Evolutionary conservation across 2,888 invertebrate genomes (phyloP).

Genomic region (Incurvaria masculella): DNA sequence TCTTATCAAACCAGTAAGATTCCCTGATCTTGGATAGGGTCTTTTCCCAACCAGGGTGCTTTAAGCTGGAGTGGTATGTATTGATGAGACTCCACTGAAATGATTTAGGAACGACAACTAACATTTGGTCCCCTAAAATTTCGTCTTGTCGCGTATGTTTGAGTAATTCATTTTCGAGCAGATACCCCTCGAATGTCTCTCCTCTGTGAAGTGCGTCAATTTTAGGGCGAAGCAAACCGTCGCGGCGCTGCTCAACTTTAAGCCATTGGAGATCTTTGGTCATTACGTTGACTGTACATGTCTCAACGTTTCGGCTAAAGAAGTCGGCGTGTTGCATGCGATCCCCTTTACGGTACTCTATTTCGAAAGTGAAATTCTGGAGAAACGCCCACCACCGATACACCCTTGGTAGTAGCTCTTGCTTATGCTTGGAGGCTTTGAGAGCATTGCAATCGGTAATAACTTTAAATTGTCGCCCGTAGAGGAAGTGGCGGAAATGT

Average conservation of each 20-base stretch:
- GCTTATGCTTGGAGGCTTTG: constrained; percentile 21
- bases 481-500: constrained; percentile 21
- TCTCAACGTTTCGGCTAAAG: constrained; percentile 17
- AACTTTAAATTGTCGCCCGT: constrained; percentile 16
- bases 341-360: constrained; percentile 16
- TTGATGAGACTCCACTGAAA: constrained; percentile 5
- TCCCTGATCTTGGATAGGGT: constrained; percentile 17
- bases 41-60: constrained; percentile 20
- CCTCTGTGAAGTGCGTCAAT: constrained; percentile 6
- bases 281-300: constrained; percentile 13
- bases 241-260: constrained; percentile 16
- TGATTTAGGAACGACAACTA: neutral
- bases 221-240: constrained; percentile 6
- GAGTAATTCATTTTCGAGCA: constrained; percentile 8
- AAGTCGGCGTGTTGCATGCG: constrained; percentile 19
- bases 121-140: constrained; percentile 1
- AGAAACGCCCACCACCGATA: constrained; percentile 23
- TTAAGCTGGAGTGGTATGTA: constrained; percentile 14
- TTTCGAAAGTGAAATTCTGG: constrained; percentile 19
- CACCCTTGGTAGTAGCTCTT: constrained; percentile 20
- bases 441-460: constrained; percentile 21
- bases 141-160: neutral
- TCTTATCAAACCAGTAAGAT: constrained; percentile 17
- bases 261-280: constrained; percentile 17
- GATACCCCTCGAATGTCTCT: constrained; percentile 4